A percentile compares a stretch with the other conserved stretches of the same genome.
Evolutionary conservation across 2,888 invertebrate genomes (phyloP).

Genomic region (Netelia fuscicornis): DNA sequence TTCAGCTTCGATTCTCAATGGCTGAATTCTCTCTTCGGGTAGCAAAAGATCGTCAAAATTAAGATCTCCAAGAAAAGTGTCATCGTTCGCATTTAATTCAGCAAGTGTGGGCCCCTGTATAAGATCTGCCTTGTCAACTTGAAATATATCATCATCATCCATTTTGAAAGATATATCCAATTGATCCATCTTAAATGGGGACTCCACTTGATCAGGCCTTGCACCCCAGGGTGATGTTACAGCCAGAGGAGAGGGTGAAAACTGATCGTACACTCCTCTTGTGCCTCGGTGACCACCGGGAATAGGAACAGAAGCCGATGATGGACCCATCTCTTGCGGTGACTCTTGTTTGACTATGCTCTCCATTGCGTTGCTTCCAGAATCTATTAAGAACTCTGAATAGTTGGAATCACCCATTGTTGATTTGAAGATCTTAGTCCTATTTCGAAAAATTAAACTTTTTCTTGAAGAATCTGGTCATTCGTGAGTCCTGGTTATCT

Average conservation of each 20-base stretch:
- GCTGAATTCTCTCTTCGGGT: conserved; percentile 88
- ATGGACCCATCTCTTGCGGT: conserved; percentile 78
- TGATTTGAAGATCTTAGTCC: background rate
- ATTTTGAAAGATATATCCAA: conserved; percentile 88
- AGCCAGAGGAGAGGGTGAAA: conserved; percentile 82
- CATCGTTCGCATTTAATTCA: conserved; percentile 94
- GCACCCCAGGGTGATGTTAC: conserved; percentile 85
- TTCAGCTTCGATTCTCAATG: conserved; percentile 72
- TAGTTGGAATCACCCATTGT: conserved; percentile 80
- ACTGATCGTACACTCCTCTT: conserved; percentile 81
- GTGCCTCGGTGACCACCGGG: conserved; percentile 81
- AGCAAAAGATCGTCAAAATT: conserved; percentile 94
- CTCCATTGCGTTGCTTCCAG: conserved; percentile 76
- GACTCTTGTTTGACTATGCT: conserved; percentile 80
- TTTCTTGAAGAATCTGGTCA: conserved; percentile 34
- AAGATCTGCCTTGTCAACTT: conserved; percentile 94
- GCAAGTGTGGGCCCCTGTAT: conserved; percentile 94
- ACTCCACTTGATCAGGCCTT: conserved; percentile 83
- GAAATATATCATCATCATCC: conserved; percentile 96
- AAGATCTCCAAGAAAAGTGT: conserved; percentile 92
- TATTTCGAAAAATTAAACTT: conserved; percentile 16
- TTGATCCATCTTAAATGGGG: conserved; percentile 80
- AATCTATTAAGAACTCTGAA: conserved; percentile 76
- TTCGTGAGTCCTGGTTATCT: conserved; percentile 37
- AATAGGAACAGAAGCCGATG: conserved; percentile 83